Conservation (phyloP, 2,113 vertebrate species). For the Mus pahari region DNA sequence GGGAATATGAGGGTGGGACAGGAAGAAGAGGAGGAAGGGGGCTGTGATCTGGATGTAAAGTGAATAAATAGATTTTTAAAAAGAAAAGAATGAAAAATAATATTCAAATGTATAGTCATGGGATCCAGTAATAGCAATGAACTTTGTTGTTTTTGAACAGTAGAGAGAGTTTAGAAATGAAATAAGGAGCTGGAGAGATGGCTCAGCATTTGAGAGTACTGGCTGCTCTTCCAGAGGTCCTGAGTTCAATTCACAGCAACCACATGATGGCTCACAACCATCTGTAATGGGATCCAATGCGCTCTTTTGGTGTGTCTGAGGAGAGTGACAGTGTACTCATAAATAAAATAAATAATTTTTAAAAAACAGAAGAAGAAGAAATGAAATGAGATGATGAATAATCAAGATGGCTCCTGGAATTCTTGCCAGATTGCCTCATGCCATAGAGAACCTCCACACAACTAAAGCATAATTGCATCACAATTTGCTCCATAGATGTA, state of each 20-base stretch:
- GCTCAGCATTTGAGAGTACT: too few relatives aligned
- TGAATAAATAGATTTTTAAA: too few relatives aligned
- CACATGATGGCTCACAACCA: too few relatives aligned
- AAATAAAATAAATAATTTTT: too few relatives aligned
- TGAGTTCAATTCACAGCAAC: too few relatives aligned
- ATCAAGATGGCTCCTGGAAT: slow-evolving; percentile 48
- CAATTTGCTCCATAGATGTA: background rate
- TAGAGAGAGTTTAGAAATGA: slow-evolving; percentile 64
- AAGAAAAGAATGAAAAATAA: background rate
- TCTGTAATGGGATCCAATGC: too few relatives aligned
- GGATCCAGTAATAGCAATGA: background rate
- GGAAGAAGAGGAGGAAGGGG: too few relatives aligned
- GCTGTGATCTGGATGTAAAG: too few relatives aligned
- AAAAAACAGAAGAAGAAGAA: background rate
- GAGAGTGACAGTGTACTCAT: too few relatives aligned
- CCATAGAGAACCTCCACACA: background rate
- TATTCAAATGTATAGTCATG: background rate
- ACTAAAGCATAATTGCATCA: background rate
- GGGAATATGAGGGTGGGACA: too few relatives aligned
- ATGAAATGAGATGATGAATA: background rate
- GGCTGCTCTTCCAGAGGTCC: too few relatives aligned
- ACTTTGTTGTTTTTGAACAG: slow-evolving; percentile 40
- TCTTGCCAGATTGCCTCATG: background rate
- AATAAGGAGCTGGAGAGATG: background rate
- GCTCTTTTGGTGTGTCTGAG: too few relatives aligned